phyloP scores from a whole-genome alignment of 2,797 vertebrate genomes.

The Cynopterus sphinx region DNA sequence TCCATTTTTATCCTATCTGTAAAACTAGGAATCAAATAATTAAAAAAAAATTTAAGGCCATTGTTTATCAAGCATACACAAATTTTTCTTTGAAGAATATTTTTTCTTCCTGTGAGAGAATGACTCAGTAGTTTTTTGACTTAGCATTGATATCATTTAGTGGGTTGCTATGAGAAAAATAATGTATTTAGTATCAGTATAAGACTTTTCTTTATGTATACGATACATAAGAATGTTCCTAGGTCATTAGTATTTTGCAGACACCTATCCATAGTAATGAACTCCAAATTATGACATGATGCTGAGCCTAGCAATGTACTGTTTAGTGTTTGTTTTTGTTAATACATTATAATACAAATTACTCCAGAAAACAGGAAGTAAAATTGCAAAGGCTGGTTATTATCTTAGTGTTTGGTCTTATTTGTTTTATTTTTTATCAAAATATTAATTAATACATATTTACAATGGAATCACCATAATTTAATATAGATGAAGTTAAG shows the following conservation, averaged over 20 bases:
- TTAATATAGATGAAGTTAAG: not conserved
- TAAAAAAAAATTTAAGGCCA: not conserved
- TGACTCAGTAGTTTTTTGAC: not conserved
- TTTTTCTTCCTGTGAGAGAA: not conserved
- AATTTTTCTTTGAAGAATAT: not conserved
- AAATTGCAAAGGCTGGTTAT: not conserved
- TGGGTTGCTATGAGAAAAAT: not conserved
- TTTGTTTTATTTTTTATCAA: not conserved
- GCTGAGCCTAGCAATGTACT: not conserved
- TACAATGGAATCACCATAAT: not conserved
- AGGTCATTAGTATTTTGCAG: slow-evolving; percentile 4
- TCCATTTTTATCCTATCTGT: not conserved
- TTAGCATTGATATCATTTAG: not conserved
- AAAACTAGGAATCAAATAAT: not conserved
- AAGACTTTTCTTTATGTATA: not conserved
- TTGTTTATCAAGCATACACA: not conserved
- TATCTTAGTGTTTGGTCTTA: not conserved
- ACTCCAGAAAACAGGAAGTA: not conserved
- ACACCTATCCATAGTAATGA: not conserved
- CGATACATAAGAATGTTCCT: not conserved
- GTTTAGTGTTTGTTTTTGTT: not conserved
- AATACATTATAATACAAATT: not conserved
- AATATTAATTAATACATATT: not conserved
- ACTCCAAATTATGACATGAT: not conserved
- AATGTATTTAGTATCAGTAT: not conserved